Conservation (phyloP, 2,113 vertebrate species). For the Heterotilapia buettikoferi region DNA sequence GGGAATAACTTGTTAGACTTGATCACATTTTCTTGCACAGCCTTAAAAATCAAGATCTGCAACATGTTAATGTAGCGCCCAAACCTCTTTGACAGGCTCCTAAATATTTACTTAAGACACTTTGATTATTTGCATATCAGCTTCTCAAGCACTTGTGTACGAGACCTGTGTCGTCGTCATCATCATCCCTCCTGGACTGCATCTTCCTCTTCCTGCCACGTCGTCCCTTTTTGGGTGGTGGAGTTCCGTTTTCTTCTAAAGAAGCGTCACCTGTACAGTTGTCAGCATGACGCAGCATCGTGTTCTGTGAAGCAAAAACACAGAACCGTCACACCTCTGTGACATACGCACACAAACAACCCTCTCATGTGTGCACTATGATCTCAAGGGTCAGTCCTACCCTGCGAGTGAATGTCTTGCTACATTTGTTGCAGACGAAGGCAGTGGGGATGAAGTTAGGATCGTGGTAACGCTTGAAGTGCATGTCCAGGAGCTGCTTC, state of each 20-base stretch:
- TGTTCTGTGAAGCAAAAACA: conserved; percentile 75
- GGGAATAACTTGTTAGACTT: neutral
- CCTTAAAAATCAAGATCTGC: neutral
- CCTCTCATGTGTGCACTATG: rapidly evolving
- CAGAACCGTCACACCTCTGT: neutral
- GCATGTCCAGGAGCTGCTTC: conserved; percentile 98
- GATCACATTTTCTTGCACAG: neutral
- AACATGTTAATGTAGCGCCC: neutral
- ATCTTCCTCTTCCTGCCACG: conserved; percentile 95
- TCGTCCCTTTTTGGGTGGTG: conserved; percentile 79
- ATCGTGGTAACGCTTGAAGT: conserved; percentile 95
- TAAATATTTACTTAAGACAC: neutral
- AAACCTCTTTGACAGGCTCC: neutral
- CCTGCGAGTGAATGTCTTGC: conserved; percentile 89
- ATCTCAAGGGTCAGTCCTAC: conserved; percentile 1
- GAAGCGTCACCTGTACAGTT: conserved; percentile 84
- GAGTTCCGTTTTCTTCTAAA: conserved; percentile 83
- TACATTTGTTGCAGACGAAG: conserved; percentile 81
- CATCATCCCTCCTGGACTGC: conserved; percentile 86
- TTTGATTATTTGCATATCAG: neutral
- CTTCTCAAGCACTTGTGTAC: neutral
- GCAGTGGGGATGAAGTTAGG: conserved; percentile 93
- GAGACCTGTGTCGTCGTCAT: conserved; percentile 60
- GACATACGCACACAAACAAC: neutral
- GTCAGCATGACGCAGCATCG: conserved; percentile 95